Conservation (phyloP, 1,140 invertebrate species). For the Eriocheir sinensis region DNA sequence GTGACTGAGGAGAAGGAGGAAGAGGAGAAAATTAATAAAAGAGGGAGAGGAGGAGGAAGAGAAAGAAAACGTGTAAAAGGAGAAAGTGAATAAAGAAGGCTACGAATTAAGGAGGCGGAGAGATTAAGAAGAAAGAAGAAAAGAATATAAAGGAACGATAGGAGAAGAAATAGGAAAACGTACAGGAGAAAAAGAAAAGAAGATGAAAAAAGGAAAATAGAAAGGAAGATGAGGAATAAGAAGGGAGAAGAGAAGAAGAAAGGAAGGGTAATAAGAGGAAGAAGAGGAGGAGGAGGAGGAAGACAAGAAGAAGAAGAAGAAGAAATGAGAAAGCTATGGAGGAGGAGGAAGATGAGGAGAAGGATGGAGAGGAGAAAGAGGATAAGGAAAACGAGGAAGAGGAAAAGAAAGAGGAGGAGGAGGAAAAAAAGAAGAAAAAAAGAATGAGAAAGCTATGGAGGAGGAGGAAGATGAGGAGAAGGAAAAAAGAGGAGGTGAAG, state of each 20-base stretch:
- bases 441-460: not conserved
- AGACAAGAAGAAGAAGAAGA: not conserved
- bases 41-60: not conserved
- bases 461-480: not conserved
- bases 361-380: no score
- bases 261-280: not conserved
- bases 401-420: not conserved
- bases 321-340: no score
- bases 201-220: not conserved
- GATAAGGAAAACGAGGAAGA: not conserved
- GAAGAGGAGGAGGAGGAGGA: not conserved
- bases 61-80: not conserved
- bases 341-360: no score
- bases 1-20: not conserved
- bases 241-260: not conserved
- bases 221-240: not conserved
- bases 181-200: not conserved
- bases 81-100: no score
- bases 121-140: no score
- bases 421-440: not conserved
- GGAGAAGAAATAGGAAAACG: not conserved
- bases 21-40: no score
- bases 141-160: no score
- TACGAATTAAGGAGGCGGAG: no score
- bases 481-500: not conserved